Evolutionary conservation across 2,888 invertebrate species (phyloP).

Genomic region (Perdita meconis): DNA sequence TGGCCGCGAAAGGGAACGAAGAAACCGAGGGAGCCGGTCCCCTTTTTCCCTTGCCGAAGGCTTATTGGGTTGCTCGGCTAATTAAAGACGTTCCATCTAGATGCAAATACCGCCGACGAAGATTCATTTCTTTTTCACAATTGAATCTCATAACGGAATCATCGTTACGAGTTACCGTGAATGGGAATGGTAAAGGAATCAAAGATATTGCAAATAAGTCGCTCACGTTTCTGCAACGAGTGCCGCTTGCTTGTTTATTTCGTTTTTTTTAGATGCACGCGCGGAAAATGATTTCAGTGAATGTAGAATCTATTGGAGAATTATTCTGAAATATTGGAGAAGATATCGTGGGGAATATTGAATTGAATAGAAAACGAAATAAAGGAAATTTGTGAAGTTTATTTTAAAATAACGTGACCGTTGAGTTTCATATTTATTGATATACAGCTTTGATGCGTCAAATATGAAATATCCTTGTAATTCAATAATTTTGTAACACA

Average conservation of each 20-base stretch:
- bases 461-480: no score
- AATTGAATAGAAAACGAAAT: no score
- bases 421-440: no score
- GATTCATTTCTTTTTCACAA: constrained; percentile 20
- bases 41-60: constrained; percentile 1
- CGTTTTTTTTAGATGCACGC: not conserved
- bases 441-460: no score
- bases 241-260: not conserved
- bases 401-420: no score
- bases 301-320: not conserved
- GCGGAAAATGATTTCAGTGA: no score
- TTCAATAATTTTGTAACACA: no score
- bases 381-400: no score
- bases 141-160: constrained; percentile 16
- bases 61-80: constrained; percentile 45
- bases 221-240: not conserved
- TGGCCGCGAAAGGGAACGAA: constrained; percentile 18
- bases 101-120: constrained; percentile 38
- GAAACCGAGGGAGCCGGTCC: not conserved
- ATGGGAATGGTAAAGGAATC: not conserved
- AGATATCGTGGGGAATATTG: not conserved
- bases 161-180: not conserved
- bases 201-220: not conserved
- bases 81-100: constrained; percentile 47
- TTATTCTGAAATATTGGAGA: not conserved